phyloP scores from a whole-genome alignment of 64 coral and sea anemone genomes.

The Montipora sp. region DNA sequence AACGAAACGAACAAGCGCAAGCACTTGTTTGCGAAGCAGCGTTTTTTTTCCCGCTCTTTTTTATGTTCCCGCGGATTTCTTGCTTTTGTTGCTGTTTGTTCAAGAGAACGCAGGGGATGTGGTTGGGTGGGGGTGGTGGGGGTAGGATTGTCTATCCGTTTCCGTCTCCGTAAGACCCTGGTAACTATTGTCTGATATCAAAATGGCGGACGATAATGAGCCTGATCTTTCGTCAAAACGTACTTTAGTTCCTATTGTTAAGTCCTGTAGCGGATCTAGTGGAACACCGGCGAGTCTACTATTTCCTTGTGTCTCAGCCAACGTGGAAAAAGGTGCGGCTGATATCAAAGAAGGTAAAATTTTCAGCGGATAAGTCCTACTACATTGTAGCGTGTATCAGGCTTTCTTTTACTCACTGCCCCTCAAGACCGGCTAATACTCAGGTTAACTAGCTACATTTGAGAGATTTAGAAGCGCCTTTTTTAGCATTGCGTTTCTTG shows the following conservation, averaged over 20 bases:
- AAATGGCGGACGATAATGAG: conserved; percentile 8
- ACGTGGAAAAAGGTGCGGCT: background rate
- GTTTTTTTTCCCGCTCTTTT: background rate
- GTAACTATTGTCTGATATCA: background rate
- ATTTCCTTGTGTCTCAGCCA: conserved; percentile 17
- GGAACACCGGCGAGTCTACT: background rate
- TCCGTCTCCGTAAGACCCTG: background rate
- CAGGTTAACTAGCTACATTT: too few relatives aligned
- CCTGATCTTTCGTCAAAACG: background rate
- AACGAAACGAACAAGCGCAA: conserved; percentile 12
- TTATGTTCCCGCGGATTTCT: background rate
- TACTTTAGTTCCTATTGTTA: conserved; percentile 22
- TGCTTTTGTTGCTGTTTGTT: too few relatives aligned
- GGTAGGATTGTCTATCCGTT: background rate
- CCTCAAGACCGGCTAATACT: too few relatives aligned
- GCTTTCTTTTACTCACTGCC: too few relatives aligned
- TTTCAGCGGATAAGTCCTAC: too few relatives aligned
- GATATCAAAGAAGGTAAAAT: background rate
- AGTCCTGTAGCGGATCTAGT: background rate
- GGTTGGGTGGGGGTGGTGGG: background rate
- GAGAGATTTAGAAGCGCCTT: too few relatives aligned
- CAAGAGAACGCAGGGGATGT: background rate
- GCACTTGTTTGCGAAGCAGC: background rate
- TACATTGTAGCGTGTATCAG: background rate
- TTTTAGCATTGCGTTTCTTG: too few relatives aligned